These are phyloP conservation scores for Yponomeuta cagnagella DNA, from an alignment of 2,888 invertebrate genomes.

Conservation along the genomic window DNA sequence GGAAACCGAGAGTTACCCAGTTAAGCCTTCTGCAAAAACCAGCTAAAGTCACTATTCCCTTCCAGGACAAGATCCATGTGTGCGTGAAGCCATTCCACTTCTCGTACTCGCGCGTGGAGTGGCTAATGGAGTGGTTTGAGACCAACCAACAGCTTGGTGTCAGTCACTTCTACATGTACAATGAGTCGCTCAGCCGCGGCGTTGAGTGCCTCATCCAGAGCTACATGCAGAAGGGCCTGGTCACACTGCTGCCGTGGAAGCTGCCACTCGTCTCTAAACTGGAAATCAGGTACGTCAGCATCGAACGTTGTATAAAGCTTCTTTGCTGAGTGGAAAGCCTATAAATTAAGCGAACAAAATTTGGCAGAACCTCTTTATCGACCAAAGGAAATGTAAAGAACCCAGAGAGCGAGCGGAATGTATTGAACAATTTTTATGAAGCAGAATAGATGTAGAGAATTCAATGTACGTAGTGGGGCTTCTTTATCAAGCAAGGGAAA, in stretches of 20 bases:
- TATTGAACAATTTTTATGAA: no score
- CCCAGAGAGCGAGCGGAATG: no score
- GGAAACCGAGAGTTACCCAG: no score
- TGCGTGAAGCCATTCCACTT: conserved; percentile 95
- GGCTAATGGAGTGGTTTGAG: conserved; percentile 92
- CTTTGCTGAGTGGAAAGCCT: no score
- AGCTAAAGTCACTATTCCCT: conserved; percentile 18
- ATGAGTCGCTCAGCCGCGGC: conserved; percentile 87
- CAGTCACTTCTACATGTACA: conserved; percentile 92
- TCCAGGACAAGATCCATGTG: conserved; percentile 79
- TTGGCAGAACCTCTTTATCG: no score
- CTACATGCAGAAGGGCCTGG: conserved; percentile 79
- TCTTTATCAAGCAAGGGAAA: no score
- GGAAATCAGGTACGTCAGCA: conserved; percentile 78
- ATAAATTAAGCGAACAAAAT: no score
- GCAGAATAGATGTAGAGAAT: no score
- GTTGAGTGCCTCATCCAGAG: conserved; percentile 85
- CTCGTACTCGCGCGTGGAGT: conserved; percentile 87
- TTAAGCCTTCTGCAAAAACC: no score
- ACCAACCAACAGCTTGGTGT: conserved; percentile 89
- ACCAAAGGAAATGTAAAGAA: no score
- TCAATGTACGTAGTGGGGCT: no score
- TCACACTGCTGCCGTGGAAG: conserved; percentile 88
- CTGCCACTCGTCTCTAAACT: conserved; percentile 90
- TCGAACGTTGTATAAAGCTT: background rate